phyloP scores from a whole-genome alignment of 2,888 invertebrate species.

The Epirrhoe tristata region DNA sequence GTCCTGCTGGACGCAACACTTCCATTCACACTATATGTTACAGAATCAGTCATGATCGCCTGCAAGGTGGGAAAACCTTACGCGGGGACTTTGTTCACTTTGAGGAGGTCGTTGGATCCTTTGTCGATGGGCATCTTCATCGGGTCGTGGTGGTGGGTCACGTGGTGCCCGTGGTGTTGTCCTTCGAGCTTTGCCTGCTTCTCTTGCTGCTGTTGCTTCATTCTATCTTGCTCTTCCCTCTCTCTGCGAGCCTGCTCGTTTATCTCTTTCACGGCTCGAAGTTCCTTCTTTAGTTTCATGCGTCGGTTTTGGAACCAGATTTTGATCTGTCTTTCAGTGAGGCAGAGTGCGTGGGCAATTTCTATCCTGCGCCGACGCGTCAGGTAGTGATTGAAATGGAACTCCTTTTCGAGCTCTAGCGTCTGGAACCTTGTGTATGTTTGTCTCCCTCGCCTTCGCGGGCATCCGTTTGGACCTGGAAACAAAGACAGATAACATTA shows the following conservation, averaged over 20 bases:
- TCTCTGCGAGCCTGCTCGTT: conserved; percentile 97
- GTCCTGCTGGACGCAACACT: conserved; percentile 80
- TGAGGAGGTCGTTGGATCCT: conserved; percentile 90
- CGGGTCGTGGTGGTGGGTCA: conserved; percentile 90
- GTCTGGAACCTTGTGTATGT: conserved; percentile 99
- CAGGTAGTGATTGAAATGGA: conserved; percentile 99
- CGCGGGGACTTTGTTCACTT: conserved; percentile 92
- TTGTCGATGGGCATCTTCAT: conserved; percentile 91
- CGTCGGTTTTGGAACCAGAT: conserved; percentile 99
- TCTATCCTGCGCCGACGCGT: conserved; percentile 98
- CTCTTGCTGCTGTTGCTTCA: conserved; percentile 95
- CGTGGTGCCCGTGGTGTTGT: conserved; percentile 89
- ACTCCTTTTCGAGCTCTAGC: conserved; percentile 98
- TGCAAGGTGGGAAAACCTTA: conserved; percentile 82
- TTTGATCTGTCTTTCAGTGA: conserved; percentile 98
- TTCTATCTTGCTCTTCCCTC: conserved; percentile 95
- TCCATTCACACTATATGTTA: conserved; percentile 84
- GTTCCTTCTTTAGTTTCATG: conserved; percentile 98
- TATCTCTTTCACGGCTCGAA: conserved; percentile 97
- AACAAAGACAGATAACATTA: conserved; percentile 62
- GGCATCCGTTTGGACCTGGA: conserved; percentile 98
- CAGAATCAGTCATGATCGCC: conserved; percentile 82
- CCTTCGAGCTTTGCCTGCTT: conserved; percentile 92
- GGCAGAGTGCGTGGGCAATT: conserved; percentile 97
- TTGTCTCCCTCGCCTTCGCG: conserved; percentile 96